phyloP scores from a whole-genome alignment of 1,140 invertebrate genomes.

The Hycleus phaleratus region DNA sequence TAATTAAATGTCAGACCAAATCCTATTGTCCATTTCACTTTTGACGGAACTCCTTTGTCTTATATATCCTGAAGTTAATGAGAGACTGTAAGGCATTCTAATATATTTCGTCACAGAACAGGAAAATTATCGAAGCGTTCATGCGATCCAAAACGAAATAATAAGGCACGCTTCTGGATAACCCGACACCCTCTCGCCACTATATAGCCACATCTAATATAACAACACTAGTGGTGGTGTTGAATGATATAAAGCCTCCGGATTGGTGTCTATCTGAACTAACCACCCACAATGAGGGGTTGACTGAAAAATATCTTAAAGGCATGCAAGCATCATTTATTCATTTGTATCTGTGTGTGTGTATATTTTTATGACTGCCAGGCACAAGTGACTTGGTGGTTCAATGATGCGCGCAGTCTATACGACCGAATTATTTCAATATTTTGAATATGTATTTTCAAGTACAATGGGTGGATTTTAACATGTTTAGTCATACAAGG shows the following conservation, averaged over 20 bases:
- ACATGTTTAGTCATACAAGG: too few species aligned
- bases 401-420: constrained; percentile 13
- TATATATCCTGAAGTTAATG: constrained; percentile 13
- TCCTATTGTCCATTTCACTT: constrained; percentile 10
- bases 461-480: too few species aligned
- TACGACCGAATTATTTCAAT: constrained; percentile 9
- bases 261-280: too few species aligned
- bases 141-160: constrained; percentile 20
- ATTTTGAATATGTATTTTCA: not conserved
- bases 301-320: constrained; percentile 4
- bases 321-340: constrained; percentile 7
- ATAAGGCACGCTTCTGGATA: constrained; percentile 19
- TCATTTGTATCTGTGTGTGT: constrained; percentile 7
- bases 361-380: not conserved
- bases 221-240: not conserved
- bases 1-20: constrained; percentile 14
- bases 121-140: constrained; percentile 22
- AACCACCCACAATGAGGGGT: constrained; percentile 5
- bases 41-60: constrained; percentile 13
- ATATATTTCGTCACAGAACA: constrained; percentile 19
- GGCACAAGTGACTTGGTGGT: not conserved
- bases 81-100: constrained; percentile 10
- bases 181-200: constrained; percentile 7
- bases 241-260: constrained; percentile 16
- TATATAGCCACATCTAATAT: not conserved